Evolutionary conservation across 2,888 invertebrate genomes (phyloP).

Genomic region (Nasonia oneida): DNA sequence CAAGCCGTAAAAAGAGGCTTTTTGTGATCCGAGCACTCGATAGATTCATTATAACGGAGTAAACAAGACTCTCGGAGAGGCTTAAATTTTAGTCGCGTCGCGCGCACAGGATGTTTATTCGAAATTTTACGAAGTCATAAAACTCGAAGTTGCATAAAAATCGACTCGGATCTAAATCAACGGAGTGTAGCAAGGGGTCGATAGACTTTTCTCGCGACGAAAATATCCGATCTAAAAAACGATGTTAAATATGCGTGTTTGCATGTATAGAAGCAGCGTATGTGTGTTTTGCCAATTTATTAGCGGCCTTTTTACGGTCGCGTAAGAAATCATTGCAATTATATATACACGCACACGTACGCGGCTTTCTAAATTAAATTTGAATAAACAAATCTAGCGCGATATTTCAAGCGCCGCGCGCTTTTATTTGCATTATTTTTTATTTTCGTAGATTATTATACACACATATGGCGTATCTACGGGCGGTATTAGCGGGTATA

Average conservation of each 20-base stretch:
- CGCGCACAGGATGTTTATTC: background rate
- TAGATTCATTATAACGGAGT: constrained; percentile 1
- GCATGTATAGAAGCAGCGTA: background rate
- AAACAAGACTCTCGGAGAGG: background rate
- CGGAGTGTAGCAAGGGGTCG: background rate
- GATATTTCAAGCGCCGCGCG: background rate
- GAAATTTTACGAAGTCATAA: background rate
- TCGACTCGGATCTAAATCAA: background rate
- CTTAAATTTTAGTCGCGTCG: background rate
- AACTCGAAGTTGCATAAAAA: background rate
- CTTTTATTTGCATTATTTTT: constrained; percentile 1
- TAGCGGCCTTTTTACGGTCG: constrained; percentile 1
- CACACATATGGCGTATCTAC: background rate
- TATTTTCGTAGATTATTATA: background rate
- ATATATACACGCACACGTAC: background rate
- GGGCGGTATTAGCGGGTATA: background rate
- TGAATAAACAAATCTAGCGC: constrained; percentile 7
- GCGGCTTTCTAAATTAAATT: constrained; percentile 24
- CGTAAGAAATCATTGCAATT: background rate
- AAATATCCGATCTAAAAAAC: background rate
- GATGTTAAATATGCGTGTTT: background rate
- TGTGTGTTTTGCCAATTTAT: constrained; percentile 17
- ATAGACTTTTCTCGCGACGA: constrained; percentile 1
- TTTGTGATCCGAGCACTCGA: background rate
- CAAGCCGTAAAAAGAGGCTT: background rate